phyloP scores from a whole-genome alignment of 2,888 invertebrate species.

The Harpalus rufipes region DNA sequence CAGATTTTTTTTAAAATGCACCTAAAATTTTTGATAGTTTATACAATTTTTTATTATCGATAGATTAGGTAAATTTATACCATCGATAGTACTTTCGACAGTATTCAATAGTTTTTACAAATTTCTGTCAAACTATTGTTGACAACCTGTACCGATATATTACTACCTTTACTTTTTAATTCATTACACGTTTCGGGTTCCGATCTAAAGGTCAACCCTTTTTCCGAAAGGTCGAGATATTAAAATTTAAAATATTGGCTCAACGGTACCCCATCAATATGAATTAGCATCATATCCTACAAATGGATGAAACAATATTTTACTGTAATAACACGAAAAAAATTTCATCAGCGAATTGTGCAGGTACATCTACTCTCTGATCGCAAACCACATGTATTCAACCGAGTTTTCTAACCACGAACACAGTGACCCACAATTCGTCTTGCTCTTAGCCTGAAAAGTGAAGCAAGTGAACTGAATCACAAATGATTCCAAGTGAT shows the following conservation, averaged over 20 bases:
- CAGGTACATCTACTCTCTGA: slow-evolving; percentile 14
- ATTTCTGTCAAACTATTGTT: too few species aligned
- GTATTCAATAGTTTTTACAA: too few species aligned
- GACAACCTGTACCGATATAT: too few species aligned
- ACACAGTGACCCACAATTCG: slow-evolving; percentile 13
- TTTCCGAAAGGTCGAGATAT: background rate
- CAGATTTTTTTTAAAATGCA: too few species aligned
- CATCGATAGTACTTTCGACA: too few species aligned
- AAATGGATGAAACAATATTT: slow-evolving; percentile 1
- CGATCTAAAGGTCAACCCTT: background rate
- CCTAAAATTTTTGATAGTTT: too few species aligned
- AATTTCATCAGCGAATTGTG: background rate
- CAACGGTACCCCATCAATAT: background rate
- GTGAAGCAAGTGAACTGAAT: slow-evolving; percentile 49
- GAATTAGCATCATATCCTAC: background rate
- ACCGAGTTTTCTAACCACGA: background rate
- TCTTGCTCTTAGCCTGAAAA: slow-evolving; percentile 20
- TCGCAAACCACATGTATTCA: background rate
- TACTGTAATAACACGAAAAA: background rate
- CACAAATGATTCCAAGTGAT: slow-evolving; percentile 46
- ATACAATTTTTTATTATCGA: too few species aligned
- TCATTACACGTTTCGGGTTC: background rate
- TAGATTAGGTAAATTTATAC: too few species aligned
- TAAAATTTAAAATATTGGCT: background rate
- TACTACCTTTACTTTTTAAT: background rate